Evolutionary conservation across 2,113 vertebrate genomes (phyloP).

Genomic region (Perca schrenkii): DNA sequence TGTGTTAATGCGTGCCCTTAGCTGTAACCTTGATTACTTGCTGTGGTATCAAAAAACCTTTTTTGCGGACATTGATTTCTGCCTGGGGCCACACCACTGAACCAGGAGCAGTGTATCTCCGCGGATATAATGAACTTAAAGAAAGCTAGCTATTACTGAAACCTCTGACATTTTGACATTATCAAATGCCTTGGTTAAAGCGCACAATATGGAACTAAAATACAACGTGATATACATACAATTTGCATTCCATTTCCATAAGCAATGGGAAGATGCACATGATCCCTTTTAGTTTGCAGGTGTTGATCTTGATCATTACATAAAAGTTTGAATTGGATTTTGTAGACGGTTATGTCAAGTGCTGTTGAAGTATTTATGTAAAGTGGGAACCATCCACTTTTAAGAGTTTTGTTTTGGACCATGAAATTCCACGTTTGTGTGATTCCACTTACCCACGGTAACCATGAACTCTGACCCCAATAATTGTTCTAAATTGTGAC

Average conservation of each 20-base stretch:
- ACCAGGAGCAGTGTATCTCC: constrained; percentile 73
- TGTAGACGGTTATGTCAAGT: constrained; percentile 14
- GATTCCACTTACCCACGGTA: constrained; percentile 68
- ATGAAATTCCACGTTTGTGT: constrained; percentile 65
- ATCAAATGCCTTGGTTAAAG: constrained; percentile 79
- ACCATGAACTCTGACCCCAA: constrained; percentile 70
- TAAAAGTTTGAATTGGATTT: constrained; percentile 51
- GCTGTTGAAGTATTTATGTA: constrained; percentile 40
- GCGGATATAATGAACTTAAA: constrained; percentile 78
- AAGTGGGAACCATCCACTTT: constrained; percentile 44
- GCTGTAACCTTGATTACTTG: constrained; percentile 81
- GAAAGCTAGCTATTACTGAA: constrained; percentile 74
- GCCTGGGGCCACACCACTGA: constrained; percentile 73
- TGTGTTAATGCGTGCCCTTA: constrained; percentile 81
- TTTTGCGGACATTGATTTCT: constrained; percentile 84
- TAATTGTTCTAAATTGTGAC: constrained; percentile 80
- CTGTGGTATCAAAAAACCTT: constrained; percentile 74
- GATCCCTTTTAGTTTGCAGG: constrained; percentile 16
- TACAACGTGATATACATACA: constrained; percentile 46
- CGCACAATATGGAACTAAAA: constrained; percentile 69
- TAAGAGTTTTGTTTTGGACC: constrained; percentile 20
- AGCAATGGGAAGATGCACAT: constrained; percentile 45
- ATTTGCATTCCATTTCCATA: constrained; percentile 77
- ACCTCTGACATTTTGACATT: constrained; percentile 84
- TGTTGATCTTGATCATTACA: constrained; percentile 30